Conservation (phyloP, 2,797 vertebrate species). For the Babyrousa celebensis region DNA sequence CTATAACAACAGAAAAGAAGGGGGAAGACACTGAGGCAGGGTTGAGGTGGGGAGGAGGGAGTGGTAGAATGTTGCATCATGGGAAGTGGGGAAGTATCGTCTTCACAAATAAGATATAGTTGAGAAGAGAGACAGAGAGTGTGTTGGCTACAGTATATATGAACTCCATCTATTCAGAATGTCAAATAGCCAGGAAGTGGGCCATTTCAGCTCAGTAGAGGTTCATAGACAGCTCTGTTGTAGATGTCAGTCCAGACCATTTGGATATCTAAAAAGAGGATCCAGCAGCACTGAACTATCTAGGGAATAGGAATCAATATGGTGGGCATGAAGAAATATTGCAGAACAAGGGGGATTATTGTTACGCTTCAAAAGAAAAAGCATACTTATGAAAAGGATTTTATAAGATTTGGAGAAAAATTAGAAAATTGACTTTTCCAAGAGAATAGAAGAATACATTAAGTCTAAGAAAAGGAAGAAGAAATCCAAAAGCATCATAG, state of each 20-base stretch:
- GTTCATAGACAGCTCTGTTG: neutral
- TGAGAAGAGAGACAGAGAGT: slow-evolving; percentile 1
- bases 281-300: neutral
- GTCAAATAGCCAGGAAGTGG: neutral
- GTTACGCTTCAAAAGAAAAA: slow-evolving; percentile 4
- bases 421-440: slow-evolving; percentile 3
- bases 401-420: neutral
- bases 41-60: neutral
- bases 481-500: slow-evolving; percentile 15
- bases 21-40: neutral
- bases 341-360: neutral
- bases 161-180: neutral
- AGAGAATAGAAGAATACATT: neutral
- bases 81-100: neutral
- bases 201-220: neutral
- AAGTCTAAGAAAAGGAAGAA: slow-evolving; percentile 1
- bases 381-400: neutral
- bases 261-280: neutral
- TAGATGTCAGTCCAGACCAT: neutral
- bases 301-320: neutral
- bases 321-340: neutral
- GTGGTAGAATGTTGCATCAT: neutral
- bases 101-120: neutral
- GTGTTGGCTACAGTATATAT: neutral
- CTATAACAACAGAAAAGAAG: neutral